Percentiles rank a stretch among this genome's conserved stretches.
Evolutionary conservation across 1,140 invertebrate genomes (phyloP).

Genomic region (Phortica variegata): DNA sequence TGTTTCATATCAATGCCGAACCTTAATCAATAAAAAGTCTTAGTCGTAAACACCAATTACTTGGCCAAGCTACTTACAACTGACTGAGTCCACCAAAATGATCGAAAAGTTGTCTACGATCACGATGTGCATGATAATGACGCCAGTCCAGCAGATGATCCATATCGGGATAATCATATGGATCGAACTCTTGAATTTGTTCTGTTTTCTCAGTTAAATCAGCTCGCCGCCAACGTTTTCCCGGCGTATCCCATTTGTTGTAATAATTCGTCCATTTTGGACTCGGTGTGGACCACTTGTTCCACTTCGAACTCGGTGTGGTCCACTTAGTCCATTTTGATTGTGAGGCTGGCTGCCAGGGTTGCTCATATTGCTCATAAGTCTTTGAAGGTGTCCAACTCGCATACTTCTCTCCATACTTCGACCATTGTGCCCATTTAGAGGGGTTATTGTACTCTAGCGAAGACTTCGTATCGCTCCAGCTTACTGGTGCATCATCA

Average conservation of each 20-base stretch:
- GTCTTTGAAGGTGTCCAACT: no score
- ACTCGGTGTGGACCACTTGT: constrained; percentile 8
- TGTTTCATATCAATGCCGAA: constrained; percentile 42
- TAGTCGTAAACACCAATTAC: no score
- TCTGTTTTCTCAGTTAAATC: no score
- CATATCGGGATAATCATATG: no score
- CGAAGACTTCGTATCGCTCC: background rate
- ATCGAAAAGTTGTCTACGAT: constrained; percentile 39
- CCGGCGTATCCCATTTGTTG: background rate
- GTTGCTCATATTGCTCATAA: constrained; percentile 17
- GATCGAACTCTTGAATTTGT: no score
- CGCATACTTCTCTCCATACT: constrained; percentile 25
- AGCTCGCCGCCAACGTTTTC: background rate
- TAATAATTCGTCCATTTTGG: constrained; percentile 11
- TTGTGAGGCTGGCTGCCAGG: constrained; percentile 6
- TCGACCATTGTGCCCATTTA: constrained; percentile 33
- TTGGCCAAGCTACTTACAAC: constrained; percentile 20
- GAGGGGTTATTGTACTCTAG: constrained; percentile 14
- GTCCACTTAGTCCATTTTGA: constrained; percentile 28
- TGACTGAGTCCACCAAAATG: constrained; percentile 29
- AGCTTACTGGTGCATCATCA: constrained; percentile 19
- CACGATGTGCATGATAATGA: constrained; percentile 36
- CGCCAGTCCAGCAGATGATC: no score
- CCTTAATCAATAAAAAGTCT: no score
- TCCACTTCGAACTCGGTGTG: constrained; percentile 20